Percentiles rank a stretch among this genome's conserved stretches.
Conservation (phyloP, 2,888 invertebrate genomes). For the Melanophora roralis region DNA sequence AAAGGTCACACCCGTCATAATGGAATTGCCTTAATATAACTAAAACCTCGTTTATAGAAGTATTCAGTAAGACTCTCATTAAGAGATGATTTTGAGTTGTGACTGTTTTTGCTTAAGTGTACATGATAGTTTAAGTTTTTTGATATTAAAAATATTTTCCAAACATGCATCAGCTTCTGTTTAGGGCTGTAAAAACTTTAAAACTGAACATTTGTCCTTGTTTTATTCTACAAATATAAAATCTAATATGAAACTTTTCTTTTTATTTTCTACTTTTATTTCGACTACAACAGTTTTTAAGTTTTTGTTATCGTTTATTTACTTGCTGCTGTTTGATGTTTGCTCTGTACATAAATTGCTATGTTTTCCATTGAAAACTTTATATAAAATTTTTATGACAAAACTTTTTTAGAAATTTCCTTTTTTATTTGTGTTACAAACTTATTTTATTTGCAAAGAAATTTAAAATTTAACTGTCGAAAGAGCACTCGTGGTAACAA, state of each 20-base stretch:
- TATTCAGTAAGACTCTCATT: too few species aligned
- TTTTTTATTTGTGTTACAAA: neutral
- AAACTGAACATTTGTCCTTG: neutral
- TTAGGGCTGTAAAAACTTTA: too few species aligned
- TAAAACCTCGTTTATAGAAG: too few species aligned
- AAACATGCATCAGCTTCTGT: too few species aligned
- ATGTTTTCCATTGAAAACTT: constrained; percentile 35
- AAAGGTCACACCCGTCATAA: too few species aligned
- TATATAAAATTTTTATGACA: constrained; percentile 47
- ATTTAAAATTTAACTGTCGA: constrained; percentile 39
- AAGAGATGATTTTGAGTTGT: too few species aligned
- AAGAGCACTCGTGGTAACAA: constrained; percentile 36
- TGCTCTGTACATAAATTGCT: neutral
- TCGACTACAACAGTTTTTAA: constrained; percentile 41
- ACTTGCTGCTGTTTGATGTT: neutral
- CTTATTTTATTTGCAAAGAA: too few species aligned
- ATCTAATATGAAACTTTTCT: neutral
- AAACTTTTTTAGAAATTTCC: constrained; percentile 38
- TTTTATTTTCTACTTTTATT: constrained; percentile 5
- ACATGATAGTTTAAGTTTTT: too few species aligned
- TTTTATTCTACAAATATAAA: neutral
- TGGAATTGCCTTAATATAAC: too few species aligned
- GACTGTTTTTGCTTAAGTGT: too few species aligned
- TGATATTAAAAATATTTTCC: too few species aligned
- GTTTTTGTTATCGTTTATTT: constrained; percentile 20